Evolutionary conservation across 2,888 invertebrate genomes (phyloP), one percentile per base, ranked within the genome.

Genomic region (Chironomus riparius): DNA sequence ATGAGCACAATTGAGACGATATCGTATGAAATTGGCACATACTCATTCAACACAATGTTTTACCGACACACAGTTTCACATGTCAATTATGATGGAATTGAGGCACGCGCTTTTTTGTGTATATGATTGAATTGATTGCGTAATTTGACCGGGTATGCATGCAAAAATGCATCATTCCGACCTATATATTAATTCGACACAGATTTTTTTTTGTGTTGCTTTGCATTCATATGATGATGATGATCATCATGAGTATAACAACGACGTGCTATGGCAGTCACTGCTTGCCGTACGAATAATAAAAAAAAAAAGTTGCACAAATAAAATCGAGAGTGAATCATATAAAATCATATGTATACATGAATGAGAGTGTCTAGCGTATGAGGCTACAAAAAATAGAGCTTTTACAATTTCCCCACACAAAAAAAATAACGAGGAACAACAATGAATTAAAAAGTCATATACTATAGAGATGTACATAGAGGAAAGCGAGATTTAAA

Each of bases 141-240:
- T 18, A 56, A 56, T 56, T 56, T 18, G 56, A 56, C 18, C 1
- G 56, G 15, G 56, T 56, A 56, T 38, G 38, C 38, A 38, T 38
- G 38, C 10, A 10, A 38, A 10, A 10, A 10, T 38, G 38, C 38
- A 38, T 38, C 38, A 38, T 28, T 61, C 71, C 50, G 71, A 71
- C 71, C 71, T 71, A 71, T 28, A 71, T 71, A 56, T 71, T 24
- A 71, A 24, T 71, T 28, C 38, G 71, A 56, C 70, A 70, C 65
- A 65, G 65, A 24, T 70, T 28, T 68, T 68, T 68, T 68, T 28
- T 5, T 68, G 47, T n/a, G 48, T 4, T n/a, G n/a, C 5, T 28
- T 1, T 38, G 38, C 38, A 38, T 38, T 38, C 38, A 38, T 38
- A 38, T 38, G 38, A 38, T 38, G 38, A 38, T 38, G 4, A 28